Base-by-base conservation (phyloP, 2,113 vertebrate genomes). In the Istiophorus platypterus region DNA sequence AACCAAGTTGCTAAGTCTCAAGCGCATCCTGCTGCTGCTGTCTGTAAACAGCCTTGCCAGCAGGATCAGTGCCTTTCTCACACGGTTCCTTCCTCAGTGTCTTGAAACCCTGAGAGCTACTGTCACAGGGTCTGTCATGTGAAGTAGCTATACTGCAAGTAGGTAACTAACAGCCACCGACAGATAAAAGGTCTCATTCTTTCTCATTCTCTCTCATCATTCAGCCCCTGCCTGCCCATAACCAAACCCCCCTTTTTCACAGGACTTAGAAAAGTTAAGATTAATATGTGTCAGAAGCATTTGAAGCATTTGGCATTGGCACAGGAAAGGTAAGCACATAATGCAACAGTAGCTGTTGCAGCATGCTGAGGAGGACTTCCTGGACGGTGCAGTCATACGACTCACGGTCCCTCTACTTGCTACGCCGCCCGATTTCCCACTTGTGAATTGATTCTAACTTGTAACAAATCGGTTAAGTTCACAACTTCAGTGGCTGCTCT, bases 361-460 rank as follows among this genome's bases (percentile, higher is more conserved):
- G 64, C 62, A 39, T 45, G 34, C n/a, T 10, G 31, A 65, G 29
- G 11, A 59, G 26, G 45, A 76, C 67, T 78, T 88, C 72, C 58
- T 70, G 14, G 15, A 29, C 29, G 14, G 56, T 51, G 65, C 3
- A 5, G 17, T 72, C 18, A 29, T 14, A 37, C 39, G 22, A 31
- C 52, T 15, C 15, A 59, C 5, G 45, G 7, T 26, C 17, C 22
- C 5, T 18, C 3, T 51, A 39, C 17, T 27, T 39, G 31, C 62
- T 49, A 63, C 20, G 14, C 14, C 59, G 37, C 39, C 52, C 37
- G 37, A 41, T 45, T 70, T 70, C 49, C 47, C n/a, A 15, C 22
- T 58, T 68, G 34, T 67, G n/a, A 54, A 57, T 18, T 62, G 59
- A 54, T 65, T 31, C 49, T 31, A 64, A 63, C 62, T 49, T 47